A percentile compares a stretch with the other conserved stretches of the same genome.
Conservation (phyloP, 92 coral and sea anemone species). For the Zoanthus gigantus region DNA sequence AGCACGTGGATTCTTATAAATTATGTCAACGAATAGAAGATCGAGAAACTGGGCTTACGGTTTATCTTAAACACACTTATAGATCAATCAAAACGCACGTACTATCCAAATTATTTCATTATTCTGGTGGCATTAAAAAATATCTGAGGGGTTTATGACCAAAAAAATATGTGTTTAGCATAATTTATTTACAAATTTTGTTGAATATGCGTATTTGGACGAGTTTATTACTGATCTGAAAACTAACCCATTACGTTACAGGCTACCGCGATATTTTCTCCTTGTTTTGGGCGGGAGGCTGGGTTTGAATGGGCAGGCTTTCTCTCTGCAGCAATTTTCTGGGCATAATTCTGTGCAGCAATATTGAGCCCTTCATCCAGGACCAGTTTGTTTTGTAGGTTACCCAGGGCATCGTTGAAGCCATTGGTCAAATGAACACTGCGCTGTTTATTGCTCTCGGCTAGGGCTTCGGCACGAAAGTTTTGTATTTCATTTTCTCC, state of each 20-base stretch:
- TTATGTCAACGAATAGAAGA: too few species aligned
- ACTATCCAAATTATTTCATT: too few species aligned
- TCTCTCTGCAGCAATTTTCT: constrained; percentile 36
- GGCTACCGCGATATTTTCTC: constrained; percentile 43
- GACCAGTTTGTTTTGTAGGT: constrained; percentile 1
- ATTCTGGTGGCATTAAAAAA: too few species aligned
- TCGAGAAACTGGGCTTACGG: too few species aligned
- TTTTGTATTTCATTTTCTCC: not conserved
- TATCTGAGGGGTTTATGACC: too few species aligned
- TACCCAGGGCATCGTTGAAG: constrained; percentile 5
- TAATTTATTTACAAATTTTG: too few species aligned
- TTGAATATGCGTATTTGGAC: too few species aligned
- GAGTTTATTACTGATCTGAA: not conserved
- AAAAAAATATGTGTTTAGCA: too few species aligned
- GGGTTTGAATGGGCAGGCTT: constrained; percentile 46
- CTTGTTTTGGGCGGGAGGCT: constrained; percentile 39
- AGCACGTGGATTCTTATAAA: too few species aligned
- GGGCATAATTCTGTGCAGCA: constrained; percentile 46
- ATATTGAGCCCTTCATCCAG: constrained; percentile 20
- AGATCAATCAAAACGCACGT: too few species aligned
- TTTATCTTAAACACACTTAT: too few species aligned
- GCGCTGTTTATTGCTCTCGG: constrained; percentile 32
- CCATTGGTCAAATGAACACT: constrained; percentile 13
- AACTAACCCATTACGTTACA: constrained; percentile 33
- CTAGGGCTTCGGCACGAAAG: constrained; percentile 19